A percentile compares a stretch with the other conserved stretches of the same genome.
Conservation (phyloP, 2,888 invertebrate genomes). For the Ophion slaviceki region DNA sequence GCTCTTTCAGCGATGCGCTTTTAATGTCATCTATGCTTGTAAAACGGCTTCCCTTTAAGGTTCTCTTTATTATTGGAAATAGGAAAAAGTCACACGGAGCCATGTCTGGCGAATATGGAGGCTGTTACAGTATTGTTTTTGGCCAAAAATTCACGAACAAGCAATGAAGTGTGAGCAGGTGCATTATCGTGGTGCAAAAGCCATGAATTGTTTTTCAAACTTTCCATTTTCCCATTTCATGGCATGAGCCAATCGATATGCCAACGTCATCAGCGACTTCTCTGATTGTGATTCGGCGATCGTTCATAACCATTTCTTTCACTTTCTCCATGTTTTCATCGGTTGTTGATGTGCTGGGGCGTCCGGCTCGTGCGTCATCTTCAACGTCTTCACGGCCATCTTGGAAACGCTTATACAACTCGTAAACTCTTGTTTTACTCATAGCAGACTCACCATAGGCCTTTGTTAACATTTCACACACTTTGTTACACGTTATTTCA, state of each 20-base stretch:
- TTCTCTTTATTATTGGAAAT: constrained; percentile 62
- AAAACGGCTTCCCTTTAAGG: constrained; percentile 61
- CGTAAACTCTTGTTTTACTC: constrained; percentile 16
- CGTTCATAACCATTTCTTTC: constrained; percentile 64
- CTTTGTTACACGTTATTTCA: constrained; percentile 35
- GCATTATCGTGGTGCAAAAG: constrained; percentile 39
- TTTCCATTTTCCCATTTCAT: constrained; percentile 54
- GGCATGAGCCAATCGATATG: constrained; percentile 55
- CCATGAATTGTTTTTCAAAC: constrained; percentile 50
- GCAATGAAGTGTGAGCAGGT: no score
- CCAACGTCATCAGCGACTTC: constrained; percentile 51
- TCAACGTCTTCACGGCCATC: constrained; percentile 40
- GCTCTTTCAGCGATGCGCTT: constrained; percentile 40
- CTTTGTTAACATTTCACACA: constrained; percentile 45
- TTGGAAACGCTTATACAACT: constrained; percentile 58
- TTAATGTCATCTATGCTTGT: constrained; percentile 43
- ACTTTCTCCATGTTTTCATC: constrained; percentile 72
- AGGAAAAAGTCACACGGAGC: constrained; percentile 56
- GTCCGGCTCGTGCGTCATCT: constrained; percentile 58
- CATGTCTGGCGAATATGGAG: constrained; percentile 69
- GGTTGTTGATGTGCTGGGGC: constrained; percentile 63
- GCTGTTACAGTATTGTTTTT: constrained; percentile 64
- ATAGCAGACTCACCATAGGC: constrained; percentile 33
- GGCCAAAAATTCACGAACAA: constrained; percentile 66
- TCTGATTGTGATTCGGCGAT: constrained; percentile 55